Evolutionary conservation across 2,888 invertebrate genomes (phyloP).

Genomic region (Hypomecis punctinalis): DNA sequence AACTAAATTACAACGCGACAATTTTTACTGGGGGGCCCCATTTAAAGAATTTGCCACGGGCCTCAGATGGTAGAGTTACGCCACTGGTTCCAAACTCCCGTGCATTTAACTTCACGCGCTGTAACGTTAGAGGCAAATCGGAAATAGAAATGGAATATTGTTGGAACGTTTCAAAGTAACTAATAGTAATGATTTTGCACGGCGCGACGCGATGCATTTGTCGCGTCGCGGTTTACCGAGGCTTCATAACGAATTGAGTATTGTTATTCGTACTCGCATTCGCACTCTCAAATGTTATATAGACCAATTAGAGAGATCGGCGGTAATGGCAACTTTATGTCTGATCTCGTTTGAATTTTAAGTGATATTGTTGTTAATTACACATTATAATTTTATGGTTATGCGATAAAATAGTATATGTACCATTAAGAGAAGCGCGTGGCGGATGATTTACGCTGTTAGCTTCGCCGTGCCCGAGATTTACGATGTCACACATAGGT

Average conservation of each 20-base stretch:
- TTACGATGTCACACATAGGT: slow-evolving; percentile 74
- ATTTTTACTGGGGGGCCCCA: too few species aligned
- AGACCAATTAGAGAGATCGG: slow-evolving; percentile 16
- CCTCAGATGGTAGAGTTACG: too few species aligned
- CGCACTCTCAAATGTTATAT: slow-evolving; percentile 8
- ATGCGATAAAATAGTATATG: slow-evolving; percentile 76
- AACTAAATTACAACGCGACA: too few species aligned
- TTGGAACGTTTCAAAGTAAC: slow-evolving; percentile 48
- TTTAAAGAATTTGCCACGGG: too few species aligned
- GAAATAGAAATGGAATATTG: slow-evolving; percentile 57
- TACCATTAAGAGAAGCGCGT: slow-evolving; percentile 65
- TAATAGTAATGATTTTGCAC: slow-evolving; percentile 53
- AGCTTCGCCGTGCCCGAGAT: slow-evolving; percentile 76
- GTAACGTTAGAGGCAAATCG: slow-evolving; percentile 45
- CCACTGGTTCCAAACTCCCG: slow-evolving; percentile 35
- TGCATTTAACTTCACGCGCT: slow-evolving; percentile 39
- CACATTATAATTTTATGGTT: slow-evolving; percentile 71
- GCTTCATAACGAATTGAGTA: slow-evolving; percentile 53
- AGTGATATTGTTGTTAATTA: slow-evolving; percentile 63
- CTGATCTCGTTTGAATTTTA: slow-evolving; percentile 42
- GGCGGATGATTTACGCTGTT: slow-evolving; percentile 73
- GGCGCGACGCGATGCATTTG: slow-evolving; percentile 52
- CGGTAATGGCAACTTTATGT: slow-evolving; percentile 19
- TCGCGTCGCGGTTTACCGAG: slow-evolving; percentile 52
- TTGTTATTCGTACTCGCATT: slow-evolving; percentile 41